Base-by-base conservation (phyloP, 1,140 invertebrate species). In the Cyclargus thomasi region DNA sequence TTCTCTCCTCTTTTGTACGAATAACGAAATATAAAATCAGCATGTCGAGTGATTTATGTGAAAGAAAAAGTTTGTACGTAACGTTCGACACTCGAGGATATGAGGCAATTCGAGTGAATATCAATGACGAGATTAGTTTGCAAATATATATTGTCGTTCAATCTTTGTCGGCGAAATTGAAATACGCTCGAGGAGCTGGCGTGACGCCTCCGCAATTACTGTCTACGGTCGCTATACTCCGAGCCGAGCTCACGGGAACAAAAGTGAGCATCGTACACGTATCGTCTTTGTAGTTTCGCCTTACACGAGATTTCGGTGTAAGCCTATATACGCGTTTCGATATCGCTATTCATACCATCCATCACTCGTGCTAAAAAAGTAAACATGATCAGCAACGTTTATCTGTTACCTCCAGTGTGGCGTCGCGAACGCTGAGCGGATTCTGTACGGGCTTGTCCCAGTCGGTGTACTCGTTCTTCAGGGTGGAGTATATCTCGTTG, bases 381-480 rank as follows among this genome's bases (percentile, higher is more conserved):
- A 29, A 29, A 29, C 29, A 29, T 29, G 5, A 8, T 4, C 29
- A 29, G 29, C 29, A 29, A 7, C 8, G 8, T 29, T 53, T 22
- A 55, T 29, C 10, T 20, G 20, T 77, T 75, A 91, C 90, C 82
- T 94, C 93, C 39, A 95, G 84, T 7, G 94, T 94, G 35, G 94
- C 94, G 84, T 96, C 95, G n/a, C 95, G 89, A 11, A 95, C 94
- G 77, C 93, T 95, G 71, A 95, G 86, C 55, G 95, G 96, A 91
- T 96, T 83, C 93, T 94, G 79, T 74, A 95, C 86, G 71, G 95
- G 93, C 74, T 94, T 93, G 81, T 97, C 96, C 97, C 97, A 98
- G 83, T 98, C 96, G 59, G 96, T 97, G 88, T 98, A 98, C 83
- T 98, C 97, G 84, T 97, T 98, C 87, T 96, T 95, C 64, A 97